Base-by-base conservation (phyloP, 1,140 invertebrate genomes). In the Macrobrachium rosenbergii region DNA sequence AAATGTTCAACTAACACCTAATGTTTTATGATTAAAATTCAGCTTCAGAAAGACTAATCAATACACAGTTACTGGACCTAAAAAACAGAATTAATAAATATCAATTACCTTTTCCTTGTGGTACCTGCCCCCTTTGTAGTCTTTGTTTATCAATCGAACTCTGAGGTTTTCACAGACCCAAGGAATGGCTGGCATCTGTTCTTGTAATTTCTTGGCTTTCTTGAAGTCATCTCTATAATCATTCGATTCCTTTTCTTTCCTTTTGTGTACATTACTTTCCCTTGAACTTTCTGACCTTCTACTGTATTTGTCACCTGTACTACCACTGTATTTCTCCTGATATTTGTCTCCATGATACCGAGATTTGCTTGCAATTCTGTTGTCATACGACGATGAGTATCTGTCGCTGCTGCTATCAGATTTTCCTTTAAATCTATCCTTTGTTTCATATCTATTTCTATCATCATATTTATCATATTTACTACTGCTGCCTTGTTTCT, bases 41-140 rank as follows among this genome's bases (percentile, higher is more conserved):
- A 37, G 3, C 28, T 37, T 37, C 28, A 37, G 28, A 64, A 82
- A 59, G 72, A 83, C 28, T 17, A 16, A 75, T 43, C 75, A 37
- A n/a, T 83, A 69, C 76, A 37, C 28, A 37, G 28, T 1, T 37
- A 37, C 1, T 2, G 28, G 28, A 37, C 28, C 28, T 37, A 2
- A 37, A 37, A 37, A 37, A 1, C 28, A 37, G 28, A 37, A 37
- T 37, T 37, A 37, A 37, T 37, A 37, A 37, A 37, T 37, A 82
- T 62, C 52, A 83, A 73, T 81, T 88, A 92, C 92, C 91, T 93
- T 93, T 82, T 90, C 84, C 81, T 92, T 92, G 85, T 91, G 92
- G 87, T 92, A 92, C 90, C 90, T 91, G 37, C 92, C 92, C 89
- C 91, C 91, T 82, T 92, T 91, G 86, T 91, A 92, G 58, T 91